Evolutionary conservation across 2,797 vertebrate species (phyloP).

Genomic region (Enteromius thamalakanensis): DNA sequence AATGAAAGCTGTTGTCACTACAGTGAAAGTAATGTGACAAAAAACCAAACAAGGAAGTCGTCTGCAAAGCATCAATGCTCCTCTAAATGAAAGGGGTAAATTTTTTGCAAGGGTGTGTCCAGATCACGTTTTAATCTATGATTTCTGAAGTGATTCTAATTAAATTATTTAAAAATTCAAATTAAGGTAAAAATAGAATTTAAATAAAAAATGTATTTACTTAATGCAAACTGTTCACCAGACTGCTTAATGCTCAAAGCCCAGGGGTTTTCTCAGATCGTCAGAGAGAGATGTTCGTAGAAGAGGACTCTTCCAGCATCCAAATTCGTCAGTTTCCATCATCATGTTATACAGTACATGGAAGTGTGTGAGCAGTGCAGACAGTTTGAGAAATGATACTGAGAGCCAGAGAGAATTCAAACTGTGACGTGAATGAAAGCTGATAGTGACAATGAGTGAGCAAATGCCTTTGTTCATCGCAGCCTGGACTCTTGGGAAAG

Average conservation of each 20-base stretch:
- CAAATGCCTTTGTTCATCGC: slow-evolving; percentile 39
- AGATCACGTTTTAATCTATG: not conserved
- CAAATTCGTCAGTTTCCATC: not conserved
- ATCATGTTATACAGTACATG: not conserved
- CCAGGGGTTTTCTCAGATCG: not conserved
- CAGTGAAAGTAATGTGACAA: not conserved
- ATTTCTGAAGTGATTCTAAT: not conserved
- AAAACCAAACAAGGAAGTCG: not conserved
- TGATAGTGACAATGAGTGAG: slow-evolving; percentile 26
- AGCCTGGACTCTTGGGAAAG: slow-evolving; percentile 38
- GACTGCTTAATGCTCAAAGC: not conserved
- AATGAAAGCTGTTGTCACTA: not conserved
- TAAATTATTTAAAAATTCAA: not conserved
- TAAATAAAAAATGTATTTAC: not conserved
- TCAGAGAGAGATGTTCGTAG: not conserved
- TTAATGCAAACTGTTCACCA: not conserved
- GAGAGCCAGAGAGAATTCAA: slow-evolving; percentile 38
- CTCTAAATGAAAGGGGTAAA: not conserved
- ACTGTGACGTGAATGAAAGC: slow-evolving; percentile 30
- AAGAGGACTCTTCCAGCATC: slow-evolving; percentile 10
- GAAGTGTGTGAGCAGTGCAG: not conserved
- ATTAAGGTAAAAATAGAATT: not conserved
- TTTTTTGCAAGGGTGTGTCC: not conserved
- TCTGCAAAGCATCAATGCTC: not conserved
- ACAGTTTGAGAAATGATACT: slow-evolving; percentile 10